A percentile compares a stretch with the other conserved stretches of the same genome.
These are phyloP conservation scores for Dissostichus mawsoni DNA, from an alignment of 2,113 vertebrate genomes.

Conservation along the genomic window DNA sequence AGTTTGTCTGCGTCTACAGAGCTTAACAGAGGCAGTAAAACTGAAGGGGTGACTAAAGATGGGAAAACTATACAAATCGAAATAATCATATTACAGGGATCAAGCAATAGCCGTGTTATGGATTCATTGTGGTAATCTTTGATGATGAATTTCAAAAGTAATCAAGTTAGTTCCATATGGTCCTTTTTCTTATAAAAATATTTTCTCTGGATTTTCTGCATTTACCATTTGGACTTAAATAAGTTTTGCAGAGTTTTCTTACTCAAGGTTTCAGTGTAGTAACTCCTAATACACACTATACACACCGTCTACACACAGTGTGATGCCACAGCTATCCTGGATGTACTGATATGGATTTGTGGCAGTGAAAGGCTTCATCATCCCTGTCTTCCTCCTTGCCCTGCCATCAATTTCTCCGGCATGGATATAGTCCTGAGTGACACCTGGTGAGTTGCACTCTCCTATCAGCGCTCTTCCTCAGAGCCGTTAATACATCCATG, in stretches of 20 bases:
- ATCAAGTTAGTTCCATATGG: slow-evolving; percentile 29
- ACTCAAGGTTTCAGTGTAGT: neutral
- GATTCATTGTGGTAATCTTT: neutral
- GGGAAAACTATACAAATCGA: neutral
- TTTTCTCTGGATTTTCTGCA: neutral
- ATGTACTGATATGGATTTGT: slow-evolving; percentile 63
- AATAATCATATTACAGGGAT: neutral
- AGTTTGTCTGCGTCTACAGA: neutral
- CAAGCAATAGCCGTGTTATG: slow-evolving; percentile 22
- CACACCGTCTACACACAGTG: slow-evolving; percentile 30
- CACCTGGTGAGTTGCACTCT: slow-evolving; percentile 55
- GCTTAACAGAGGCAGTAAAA: neutral
- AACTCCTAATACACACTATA: slow-evolving; percentile 15
- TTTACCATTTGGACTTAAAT: slow-evolving; percentile 32
- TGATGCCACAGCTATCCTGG: slow-evolving; percentile 37
- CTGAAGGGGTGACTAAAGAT: slow-evolving; percentile 13
- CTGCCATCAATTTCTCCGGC: slow-evolving; percentile 73
- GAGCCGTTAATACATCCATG: slow-evolving; percentile 44
- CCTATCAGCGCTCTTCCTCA: slow-evolving; percentile 33
- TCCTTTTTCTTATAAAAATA: slow-evolving; percentile 4
- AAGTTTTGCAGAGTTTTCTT: slow-evolving; percentile 19
- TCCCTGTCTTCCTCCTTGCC: slow-evolving; percentile 52
- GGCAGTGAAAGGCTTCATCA: slow-evolving; percentile 74
- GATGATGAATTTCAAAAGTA: slow-evolving; percentile 26
- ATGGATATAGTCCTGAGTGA: slow-evolving; percentile 70